These are phyloP conservation scores for Pseudoips prasinana DNA, from an alignment of 2,888 invertebrate species.

Conservation along the genomic window DNA sequence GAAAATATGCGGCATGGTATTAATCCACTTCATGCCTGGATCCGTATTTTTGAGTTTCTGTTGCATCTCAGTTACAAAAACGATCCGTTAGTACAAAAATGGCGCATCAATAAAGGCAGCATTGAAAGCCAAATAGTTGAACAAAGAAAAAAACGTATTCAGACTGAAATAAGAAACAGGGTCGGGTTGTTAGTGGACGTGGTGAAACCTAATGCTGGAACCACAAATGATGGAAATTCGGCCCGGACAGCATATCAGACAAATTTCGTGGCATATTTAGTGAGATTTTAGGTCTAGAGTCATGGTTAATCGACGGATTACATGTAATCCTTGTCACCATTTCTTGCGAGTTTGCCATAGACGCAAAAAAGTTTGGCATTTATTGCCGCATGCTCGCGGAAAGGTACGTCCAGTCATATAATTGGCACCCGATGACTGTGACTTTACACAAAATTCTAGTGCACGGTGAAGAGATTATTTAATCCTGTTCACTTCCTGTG, in stretches of 20 bases:
- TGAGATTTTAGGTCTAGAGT: slow-evolving; percentile 1
- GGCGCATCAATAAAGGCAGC: neutral
- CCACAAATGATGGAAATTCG: slow-evolving; percentile 3
- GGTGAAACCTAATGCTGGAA: neutral
- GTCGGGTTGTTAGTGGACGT: slow-evolving; percentile 2
- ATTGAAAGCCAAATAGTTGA: too few relatives aligned
- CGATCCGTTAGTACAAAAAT: neutral
- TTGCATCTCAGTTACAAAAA: slow-evolving; percentile 1
- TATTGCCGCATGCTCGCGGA: neutral
- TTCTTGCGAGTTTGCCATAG: neutral
- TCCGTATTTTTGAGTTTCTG: slow-evolving; percentile 4
- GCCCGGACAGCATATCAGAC: slow-evolving; percentile 1
- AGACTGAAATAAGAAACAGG: neutral
- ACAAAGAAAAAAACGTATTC: slow-evolving; percentile 4
- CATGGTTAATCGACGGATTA: neutral
- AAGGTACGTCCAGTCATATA: too few relatives aligned
- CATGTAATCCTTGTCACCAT: neutral
- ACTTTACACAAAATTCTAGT: slow-evolving; percentile 4
- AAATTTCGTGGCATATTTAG: neutral
- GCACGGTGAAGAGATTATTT: slow-evolving; percentile 1
- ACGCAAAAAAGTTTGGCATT: neutral
- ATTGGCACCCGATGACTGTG: slow-evolving; percentile 2
- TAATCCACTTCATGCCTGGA: slow-evolving; percentile 4
- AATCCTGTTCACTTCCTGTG: neutral
- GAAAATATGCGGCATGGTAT: neutral